Base-by-base conservation (phyloP, 1,140 invertebrate species). In the Aphis gossypii region DNA sequence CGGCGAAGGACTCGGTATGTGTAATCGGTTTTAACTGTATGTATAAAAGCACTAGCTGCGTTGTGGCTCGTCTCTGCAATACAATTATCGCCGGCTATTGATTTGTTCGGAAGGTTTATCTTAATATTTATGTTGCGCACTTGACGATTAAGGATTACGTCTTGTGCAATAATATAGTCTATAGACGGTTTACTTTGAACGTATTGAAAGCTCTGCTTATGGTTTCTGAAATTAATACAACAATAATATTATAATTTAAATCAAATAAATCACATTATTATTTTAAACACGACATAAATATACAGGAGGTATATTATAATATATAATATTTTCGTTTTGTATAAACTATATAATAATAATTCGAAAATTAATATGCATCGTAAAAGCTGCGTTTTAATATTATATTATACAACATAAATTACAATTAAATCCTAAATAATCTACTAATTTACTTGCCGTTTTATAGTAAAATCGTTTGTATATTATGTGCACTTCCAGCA, bases 1-100 rank as follows among this genome's bases (percentile, higher is more conserved):
- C 87, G 46, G 87, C 87, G 46, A 38, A 88, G 38, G 30, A 44
- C 44, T 86, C 84, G 23, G 84, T 48, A 46, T 86, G 44, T 86
- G 84, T 86, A 86, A 86, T 86, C 84, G 41, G 84, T 86, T 86
- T 86, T 86, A 86, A 86, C 41, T 86, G 25, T 86, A 9, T 30
- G 48, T 20, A 86, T 30, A 46, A 76, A 76, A 76, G 60, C 60
- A n/a, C 60, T 68, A 41, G 46, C 46, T 41, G 30, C 60, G 30
- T 14, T 4, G 60, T 68, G 60, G 56, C 60, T 76, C 30, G 41
- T 86, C 38, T 86, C 21, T 14, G 83, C 23, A 44, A 30, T n/a
- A 46, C 25, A 86, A 86, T 86, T 86, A 46, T 86, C 38, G 30
- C 35, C 83, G 41, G 41, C 21, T 25, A 41, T 41, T 11, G 38